Evolutionary conservation across 2,888 invertebrate species (phyloP), one percentile per base, ranked within the genome.

Genomic region (Noctuana brunneofusca): DNA sequence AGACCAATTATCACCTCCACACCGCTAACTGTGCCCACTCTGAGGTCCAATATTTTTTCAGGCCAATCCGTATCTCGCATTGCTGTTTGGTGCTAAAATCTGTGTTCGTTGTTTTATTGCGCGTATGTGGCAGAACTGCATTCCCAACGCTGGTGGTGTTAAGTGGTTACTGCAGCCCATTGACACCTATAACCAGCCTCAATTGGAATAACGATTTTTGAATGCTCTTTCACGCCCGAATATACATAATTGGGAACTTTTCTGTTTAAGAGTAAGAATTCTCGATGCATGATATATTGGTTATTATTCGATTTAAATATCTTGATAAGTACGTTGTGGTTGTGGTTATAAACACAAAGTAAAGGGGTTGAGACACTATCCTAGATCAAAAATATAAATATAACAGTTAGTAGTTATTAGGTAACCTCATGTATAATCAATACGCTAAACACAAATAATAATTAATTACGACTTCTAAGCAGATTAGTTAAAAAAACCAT

Each of bases 1-100:
- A 78, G 70, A 70, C 66, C 75, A 80, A 76, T 84, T 84, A 84
- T 76, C 83, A 76, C 81, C 76, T 67, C 30, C 24, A 70, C 66
- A 72, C 74, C 72, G 79, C 72, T 81, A 84, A 84, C 71, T 74
- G 72, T 30, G 9, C 48, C 12, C 43, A 24, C 52, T 53, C 24
- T 22, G 6, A 12, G 22, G 12, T 6, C 16, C 32, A 59, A 52
- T 46, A 71, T 49, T 49, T 58, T 64, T 64, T 58, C 54, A 65
- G 60, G 64, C 60, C 66, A 53, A 20, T 30, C 48, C 57, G 35
- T 46, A 57, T 48, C 57, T 22, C 49, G 18, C 30, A n/a, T 35
- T 22, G 57, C 6, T 60, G 59, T 60, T 43, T 53, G 59, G 53
- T 60, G 59, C 59, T 60, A 60, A 60, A 60, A 53, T 53, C 30